Conservation (phyloP, 2,888 invertebrate species). For the Saturnia japonica region DNA sequence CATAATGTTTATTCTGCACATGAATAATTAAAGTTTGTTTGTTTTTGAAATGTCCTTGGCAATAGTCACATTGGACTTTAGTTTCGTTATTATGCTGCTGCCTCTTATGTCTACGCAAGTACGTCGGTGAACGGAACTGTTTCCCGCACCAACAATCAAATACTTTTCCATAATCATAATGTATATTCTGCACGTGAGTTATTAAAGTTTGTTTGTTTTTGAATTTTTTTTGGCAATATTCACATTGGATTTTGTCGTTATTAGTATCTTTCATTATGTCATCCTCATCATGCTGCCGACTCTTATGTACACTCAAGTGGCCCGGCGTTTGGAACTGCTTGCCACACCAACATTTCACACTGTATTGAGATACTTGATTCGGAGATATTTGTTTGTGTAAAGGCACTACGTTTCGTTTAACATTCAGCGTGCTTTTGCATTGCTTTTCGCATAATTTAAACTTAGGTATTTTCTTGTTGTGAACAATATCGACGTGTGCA, state of each 20-base stretch:
- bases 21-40: background rate
- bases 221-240: no score
- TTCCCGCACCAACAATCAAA: no score
- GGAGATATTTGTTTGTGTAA: background rate
- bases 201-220: no score
- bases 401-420: background rate
- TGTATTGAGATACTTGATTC: background rate
- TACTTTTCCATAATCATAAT: no score
- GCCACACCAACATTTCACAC: background rate
- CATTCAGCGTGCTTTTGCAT: background rate
- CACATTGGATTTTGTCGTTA: no score
- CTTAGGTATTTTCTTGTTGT: background rate
- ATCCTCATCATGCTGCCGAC: no score
- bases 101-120: background rate
- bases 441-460: background rate
- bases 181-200: no score
- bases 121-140: background rate
- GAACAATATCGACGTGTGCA: background rate
- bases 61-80: no score
- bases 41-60: background rate
- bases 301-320: no score
- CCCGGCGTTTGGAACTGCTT: no score
- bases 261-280: no score
- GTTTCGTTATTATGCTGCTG: background rate
- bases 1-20: background rate